A percentile compares a stretch with the other conserved stretches of the same genome.
These are phyloP conservation scores for Bolinopsis microptera DNA, from an alignment of 37 sponge, comb jelly and placozoan genomes.

Conservation along the genomic window DNA sequence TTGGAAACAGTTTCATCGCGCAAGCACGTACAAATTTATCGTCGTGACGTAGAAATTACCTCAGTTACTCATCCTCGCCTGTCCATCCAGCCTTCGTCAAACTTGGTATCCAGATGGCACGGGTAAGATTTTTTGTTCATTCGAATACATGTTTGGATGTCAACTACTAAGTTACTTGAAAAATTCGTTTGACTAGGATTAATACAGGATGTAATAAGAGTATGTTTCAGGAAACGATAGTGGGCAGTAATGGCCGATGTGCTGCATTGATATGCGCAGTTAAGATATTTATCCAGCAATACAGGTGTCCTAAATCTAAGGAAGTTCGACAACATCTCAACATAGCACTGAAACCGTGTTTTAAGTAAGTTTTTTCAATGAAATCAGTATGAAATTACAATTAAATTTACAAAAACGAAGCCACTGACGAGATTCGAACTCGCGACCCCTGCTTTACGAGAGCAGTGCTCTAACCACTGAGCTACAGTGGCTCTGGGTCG, in stretches of 20 bases:
- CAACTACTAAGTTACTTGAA: not conserved
- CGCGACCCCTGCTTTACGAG: slow-evolving; percentile 68
- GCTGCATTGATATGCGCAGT: slow-evolving; percentile 53
- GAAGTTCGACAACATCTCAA: slow-evolving; percentile 23
- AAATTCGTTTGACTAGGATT: too few relatives aligned
- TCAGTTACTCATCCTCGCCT: slow-evolving; percentile 42
- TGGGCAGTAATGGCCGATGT: slow-evolving; percentile 50
- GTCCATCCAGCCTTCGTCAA: slow-evolving; percentile 38
- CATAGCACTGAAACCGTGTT: slow-evolving; percentile 46
- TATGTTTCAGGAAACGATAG: slow-evolving; percentile 33
- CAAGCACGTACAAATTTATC: not conserved
- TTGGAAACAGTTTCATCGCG: not conserved
- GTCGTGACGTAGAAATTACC: not conserved
- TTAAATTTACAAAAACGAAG: not conserved
- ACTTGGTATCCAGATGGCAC: slow-evolving; percentile 1
- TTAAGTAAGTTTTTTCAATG: slow-evolving; percentile 17
- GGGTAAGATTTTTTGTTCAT: not conserved
- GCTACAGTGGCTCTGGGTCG: slow-evolving; percentile 33
- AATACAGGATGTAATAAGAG: too few relatives aligned
- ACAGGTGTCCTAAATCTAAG: slow-evolving; percentile 37
- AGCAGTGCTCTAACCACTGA: slow-evolving; percentile 67
- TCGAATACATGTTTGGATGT: not conserved
- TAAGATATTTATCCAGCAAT: not conserved
- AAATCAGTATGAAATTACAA: not conserved
- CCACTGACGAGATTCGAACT: slow-evolving; percentile 67